phyloP scores from a whole-genome alignment of 1,140 invertebrate genomes.

The Drosophila parabipectinata region DNA sequence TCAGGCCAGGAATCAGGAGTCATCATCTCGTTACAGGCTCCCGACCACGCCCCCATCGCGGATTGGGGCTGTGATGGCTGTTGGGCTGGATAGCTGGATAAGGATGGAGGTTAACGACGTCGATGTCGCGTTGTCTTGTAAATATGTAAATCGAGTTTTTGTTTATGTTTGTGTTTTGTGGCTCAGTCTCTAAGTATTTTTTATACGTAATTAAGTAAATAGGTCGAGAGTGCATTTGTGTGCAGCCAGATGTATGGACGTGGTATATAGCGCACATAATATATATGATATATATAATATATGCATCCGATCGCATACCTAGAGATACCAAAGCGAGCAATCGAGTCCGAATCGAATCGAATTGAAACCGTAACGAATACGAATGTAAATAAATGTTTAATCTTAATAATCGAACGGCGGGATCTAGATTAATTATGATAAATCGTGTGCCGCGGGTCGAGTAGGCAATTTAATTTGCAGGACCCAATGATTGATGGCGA shows the following conservation, averaged over 20 bases:
- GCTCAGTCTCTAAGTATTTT: constrained; percentile 77
- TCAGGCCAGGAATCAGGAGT: constrained; percentile 32
- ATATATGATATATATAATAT: constrained; percentile 21
- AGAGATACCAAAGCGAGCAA: constrained; percentile 28
- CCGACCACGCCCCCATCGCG: constrained; percentile 14
- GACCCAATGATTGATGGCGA: constrained; percentile 64
- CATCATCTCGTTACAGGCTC: constrained; percentile 46
- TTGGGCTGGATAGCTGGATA: constrained; percentile 2
- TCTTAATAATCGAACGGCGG: constrained; percentile 66
- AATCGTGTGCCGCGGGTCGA: constrained; percentile 39
- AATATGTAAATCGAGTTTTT: constrained; percentile 75
- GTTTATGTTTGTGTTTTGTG: constrained; percentile 54
- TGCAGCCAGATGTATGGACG: constrained; percentile 6
- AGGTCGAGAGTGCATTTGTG: constrained; percentile 30
- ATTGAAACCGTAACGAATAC: constrained; percentile 61
- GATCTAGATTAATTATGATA: constrained; percentile 73
- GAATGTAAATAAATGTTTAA: constrained; percentile 80
- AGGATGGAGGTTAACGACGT: constrained; percentile 33
- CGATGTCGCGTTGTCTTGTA: constrained; percentile 54
- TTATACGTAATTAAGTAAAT: constrained; percentile 79
- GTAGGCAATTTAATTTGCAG: constrained; percentile 58
- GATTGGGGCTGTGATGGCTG: constrained; percentile 3
- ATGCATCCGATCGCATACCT: constrained; percentile 38
- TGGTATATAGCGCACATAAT: constrained; percentile 11
- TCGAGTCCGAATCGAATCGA: constrained; percentile 47